Percentiles rank a stretch among this genome's conserved stretches.
phyloP scores from a whole-genome alignment of 2,797 vertebrate species.

The Psittacula derbiana region DNA sequence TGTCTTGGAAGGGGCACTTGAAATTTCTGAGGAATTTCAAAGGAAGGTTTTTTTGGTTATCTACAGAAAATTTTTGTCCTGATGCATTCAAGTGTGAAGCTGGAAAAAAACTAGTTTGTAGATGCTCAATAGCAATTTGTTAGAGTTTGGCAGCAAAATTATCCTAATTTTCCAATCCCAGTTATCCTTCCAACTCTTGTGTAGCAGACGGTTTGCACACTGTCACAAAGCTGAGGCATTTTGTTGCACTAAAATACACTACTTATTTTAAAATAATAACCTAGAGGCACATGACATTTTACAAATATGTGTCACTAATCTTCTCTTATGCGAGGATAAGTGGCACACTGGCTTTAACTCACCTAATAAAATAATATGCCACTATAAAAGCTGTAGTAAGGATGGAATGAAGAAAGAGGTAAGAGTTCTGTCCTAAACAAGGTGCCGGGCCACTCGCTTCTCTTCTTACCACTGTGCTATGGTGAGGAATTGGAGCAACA shows the following conservation, averaged over 20 bases:
- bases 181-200: not conserved
- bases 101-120: not conserved
- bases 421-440: not conserved
- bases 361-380: not conserved
- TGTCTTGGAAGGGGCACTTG: not conserved
- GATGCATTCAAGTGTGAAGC: not conserved
- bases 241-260: not conserved
- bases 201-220: not conserved
- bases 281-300: not conserved
- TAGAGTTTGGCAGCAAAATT: not conserved
- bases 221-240: not conserved
- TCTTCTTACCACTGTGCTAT: not conserved
- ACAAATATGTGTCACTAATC: not conserved
- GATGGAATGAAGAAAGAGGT: not conserved
- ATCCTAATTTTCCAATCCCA: not conserved
- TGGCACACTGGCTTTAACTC: not conserved
- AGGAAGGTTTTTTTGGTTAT: not conserved
- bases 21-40: not conserved
- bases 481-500: not conserved
- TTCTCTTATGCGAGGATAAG: not conserved
- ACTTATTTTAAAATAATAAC: not conserved
- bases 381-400: not conserved
- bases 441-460: fast-evolving
- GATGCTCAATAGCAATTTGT: not conserved
- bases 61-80: not conserved